Base-by-base conservation (phyloP, 2,113 vertebrate species). In the Albula glossodonta region DNA sequence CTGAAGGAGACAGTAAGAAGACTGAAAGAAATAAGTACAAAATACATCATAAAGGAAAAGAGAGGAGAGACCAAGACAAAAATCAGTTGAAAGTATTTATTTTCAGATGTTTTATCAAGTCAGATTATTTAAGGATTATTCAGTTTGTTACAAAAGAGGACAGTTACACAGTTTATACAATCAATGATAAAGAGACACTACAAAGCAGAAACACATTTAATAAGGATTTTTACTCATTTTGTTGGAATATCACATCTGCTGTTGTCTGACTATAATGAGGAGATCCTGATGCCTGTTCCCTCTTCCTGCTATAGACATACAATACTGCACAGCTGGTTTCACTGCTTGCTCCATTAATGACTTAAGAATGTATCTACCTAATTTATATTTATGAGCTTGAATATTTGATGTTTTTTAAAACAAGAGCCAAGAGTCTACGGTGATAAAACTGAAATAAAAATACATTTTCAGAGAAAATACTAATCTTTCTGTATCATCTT, bases 341-440 rank as follows among this genome's bases (percentile, higher is more conserved):
- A 78, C 8, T 63, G 48, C 82, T 17, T 12, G 51, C 51, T 56
- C 50, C 53, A 74, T 80, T 48, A 7, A 81, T 91, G 89, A 93
- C 91, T 86, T 91, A 92, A 91, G 92, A 95, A 94, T 93, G 92
- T 94, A 93, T 84, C 10, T 17, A 78, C 51, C 78, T 19, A 91
- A 92, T 93, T 93, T 94, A 92, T 94, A 92, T 93, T 92, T 93
- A 91, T 93, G 87, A 90, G 91, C 91, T 87, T 92, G 88, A 91
- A 88, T 83, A 81, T 90, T 85, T 83, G 84, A 88, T 83, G 41
- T 86, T 88, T 92, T 91, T 93, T 92, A 92, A 92, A 92, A 91
- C 91, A 93, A 70, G 87, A 88, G 82, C 89, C 91, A 86, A 82
- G 84, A 90, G 87, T 89, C 25, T 60, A 88, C 90, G 88, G 89